phyloP scores from a whole-genome alignment of 2,113 vertebrate genomes.

The Neotoma lepida region DNA sequence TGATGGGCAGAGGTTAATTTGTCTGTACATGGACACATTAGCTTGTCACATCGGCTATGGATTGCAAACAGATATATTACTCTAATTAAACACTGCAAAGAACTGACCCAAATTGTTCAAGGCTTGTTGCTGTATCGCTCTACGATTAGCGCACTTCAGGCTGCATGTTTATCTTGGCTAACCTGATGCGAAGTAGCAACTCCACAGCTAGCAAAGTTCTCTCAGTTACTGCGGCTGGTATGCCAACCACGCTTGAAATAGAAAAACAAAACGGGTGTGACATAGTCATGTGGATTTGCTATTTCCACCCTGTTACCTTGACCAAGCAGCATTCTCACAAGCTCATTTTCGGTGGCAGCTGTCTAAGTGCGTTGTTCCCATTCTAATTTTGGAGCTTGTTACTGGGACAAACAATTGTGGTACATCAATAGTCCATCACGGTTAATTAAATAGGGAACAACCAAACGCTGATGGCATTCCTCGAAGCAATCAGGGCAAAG shows the following conservation, averaged over 20 bases:
- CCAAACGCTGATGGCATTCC: constrained; percentile 94
- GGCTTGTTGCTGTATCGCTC: constrained; percentile 86
- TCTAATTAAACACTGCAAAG: constrained; percentile 90
- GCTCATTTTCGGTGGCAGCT: constrained; percentile 90
- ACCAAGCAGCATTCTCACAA: constrained; percentile 82
- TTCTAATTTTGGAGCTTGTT: constrained; percentile 97
- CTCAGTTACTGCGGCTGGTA: constrained; percentile 84
- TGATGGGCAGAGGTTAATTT: constrained; percentile 98
- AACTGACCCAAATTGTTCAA: constrained; percentile 90
- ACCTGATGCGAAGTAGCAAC: constrained; percentile 86
- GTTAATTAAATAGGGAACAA: constrained; percentile 98
- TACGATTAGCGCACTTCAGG: constrained; percentile 86
- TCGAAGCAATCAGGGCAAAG: constrained; percentile 86
- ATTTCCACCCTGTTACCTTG: constrained; percentile 84
- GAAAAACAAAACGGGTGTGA: constrained; percentile 86
- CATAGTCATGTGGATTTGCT: constrained; percentile 86
- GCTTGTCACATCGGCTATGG: constrained; percentile 96
- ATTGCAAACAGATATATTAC: constrained; percentile 95
- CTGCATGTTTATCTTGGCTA: constrained; percentile 84
- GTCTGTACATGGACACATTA: constrained; percentile 93
- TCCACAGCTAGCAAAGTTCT: constrained; percentile 81
- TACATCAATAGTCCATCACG: constrained; percentile 98
- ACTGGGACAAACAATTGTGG: constrained; percentile 96
- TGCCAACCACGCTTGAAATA: constrained; percentile 82
- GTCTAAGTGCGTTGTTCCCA: constrained; percentile 92